Evolutionary conservation across 2,888 invertebrate species (phyloP).

Genomic region (Cactoblastis cactorum): DNA sequence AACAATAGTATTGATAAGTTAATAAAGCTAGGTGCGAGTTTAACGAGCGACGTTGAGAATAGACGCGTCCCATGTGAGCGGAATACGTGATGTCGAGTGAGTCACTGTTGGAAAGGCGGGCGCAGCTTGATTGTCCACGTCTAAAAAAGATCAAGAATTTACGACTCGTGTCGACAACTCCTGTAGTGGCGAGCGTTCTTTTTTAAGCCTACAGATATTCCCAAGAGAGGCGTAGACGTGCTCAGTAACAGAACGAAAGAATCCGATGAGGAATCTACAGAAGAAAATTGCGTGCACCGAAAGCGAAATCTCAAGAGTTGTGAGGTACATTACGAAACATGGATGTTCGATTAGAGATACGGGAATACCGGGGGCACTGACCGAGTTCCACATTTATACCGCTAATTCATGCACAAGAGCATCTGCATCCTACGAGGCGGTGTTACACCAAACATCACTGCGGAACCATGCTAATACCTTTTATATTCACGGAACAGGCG

Average conservation of each 20-base stretch:
- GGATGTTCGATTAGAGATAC: slow-evolving; percentile 67
- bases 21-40: slow-evolving; percentile 69
- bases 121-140: slow-evolving; percentile 34
- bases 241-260: slow-evolving; percentile 45
- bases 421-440: slow-evolving; percentile 57
- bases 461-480: slow-evolving; percentile 42
- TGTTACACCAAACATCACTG: slow-evolving; percentile 44
- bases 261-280: slow-evolving; percentile 40
- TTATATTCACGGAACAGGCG: slow-evolving; percentile 61
- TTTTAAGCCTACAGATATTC: slow-evolving; percentile 32
- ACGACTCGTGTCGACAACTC: slow-evolving; percentile 50
- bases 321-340: slow-evolving; percentile 63
- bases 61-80: slow-evolving; percentile 50
- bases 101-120: slow-evolving; percentile 45
- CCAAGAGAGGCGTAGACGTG: slow-evolving; percentile 37
- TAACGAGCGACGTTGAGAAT: slow-evolving; percentile 68
- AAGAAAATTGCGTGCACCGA: slow-evolving; percentile 46
- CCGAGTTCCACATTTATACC: slow-evolving; percentile 75
- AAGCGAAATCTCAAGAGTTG: slow-evolving; percentile 64
- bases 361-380: slow-evolving; percentile 63
- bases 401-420: slow-evolving; percentile 69
- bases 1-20: slow-evolving; percentile 80
- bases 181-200: slow-evolving; percentile 41
- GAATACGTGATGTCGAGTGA: slow-evolving; percentile 65
- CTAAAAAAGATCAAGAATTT: slow-evolving; percentile 49